Conservation (phyloP, 2,888 invertebrate species). For the Invenusta paracnida region DNA sequence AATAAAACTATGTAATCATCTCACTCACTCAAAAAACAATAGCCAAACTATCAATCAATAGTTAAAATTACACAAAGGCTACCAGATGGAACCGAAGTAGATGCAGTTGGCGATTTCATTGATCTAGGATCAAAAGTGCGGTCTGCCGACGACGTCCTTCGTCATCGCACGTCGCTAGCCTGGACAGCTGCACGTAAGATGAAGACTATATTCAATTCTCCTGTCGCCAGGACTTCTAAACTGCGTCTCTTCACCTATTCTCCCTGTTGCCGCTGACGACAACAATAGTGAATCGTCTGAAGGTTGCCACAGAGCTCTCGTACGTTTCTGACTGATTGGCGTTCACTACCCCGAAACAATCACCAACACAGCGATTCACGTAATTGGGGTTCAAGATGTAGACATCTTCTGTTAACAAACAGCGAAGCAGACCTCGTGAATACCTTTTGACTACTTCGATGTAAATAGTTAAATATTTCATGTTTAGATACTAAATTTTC, state of each 20-base stretch:
- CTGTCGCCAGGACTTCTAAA: neutral
- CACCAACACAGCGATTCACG: conserved; percentile 2
- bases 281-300: neutral
- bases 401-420: neutral
- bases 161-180: neutral
- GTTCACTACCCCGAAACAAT: neutral
- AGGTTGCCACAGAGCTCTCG: neutral
- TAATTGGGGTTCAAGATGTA: neutral
- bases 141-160: neutral
- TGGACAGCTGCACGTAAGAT: conserved; percentile 1
- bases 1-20: too few species aligned
- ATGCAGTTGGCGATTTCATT: neutral
- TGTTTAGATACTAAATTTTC: too few species aligned
- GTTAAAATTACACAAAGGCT: neutral
- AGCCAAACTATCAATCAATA: too few species aligned
- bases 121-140: neutral
- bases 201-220: neutral
- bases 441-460: too few species aligned
- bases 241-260: neutral
- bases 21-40: too few species aligned
- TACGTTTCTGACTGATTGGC: neutral
- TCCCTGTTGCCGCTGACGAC: neutral
- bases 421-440: neutral
- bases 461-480: too few species aligned
- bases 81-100: neutral